phyloP scores from a whole-genome alignment of 2,113 vertebrate species.

The Apus apus region DNA sequence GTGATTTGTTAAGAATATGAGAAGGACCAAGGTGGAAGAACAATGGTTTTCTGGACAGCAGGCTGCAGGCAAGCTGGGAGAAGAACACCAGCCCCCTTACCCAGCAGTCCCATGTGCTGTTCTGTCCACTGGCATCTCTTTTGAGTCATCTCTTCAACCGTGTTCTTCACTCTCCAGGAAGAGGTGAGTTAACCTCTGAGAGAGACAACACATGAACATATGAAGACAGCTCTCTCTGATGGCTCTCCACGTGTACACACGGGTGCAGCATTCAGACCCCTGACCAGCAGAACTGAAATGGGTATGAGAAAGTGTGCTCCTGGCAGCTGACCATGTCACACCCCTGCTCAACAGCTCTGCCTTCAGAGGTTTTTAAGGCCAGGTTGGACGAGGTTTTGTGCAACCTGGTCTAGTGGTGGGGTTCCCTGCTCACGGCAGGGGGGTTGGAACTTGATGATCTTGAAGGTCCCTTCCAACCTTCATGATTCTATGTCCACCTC shows the following conservation, averaged over 20 bases:
- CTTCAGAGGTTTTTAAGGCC: not conserved
- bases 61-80: not conserved
- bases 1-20: not conserved
- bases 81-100: not conserved
- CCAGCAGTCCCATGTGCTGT: not conserved
- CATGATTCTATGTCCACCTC: not conserved
- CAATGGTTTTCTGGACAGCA: not conserved
- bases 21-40: not conserved
- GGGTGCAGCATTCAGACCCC: not conserved
- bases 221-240: not conserved
- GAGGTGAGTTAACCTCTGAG: not conserved
- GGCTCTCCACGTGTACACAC: rapidly evolving
- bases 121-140: not conserved
- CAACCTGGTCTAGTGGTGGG: too few relatives aligned
- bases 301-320: rapidly evolving
- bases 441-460: too few relatives aligned
- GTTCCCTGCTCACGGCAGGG: too few relatives aligned
- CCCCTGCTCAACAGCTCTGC: rapidly evolving
- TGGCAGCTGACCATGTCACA: rapidly evolving
- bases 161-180: not conserved
- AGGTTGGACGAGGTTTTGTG: too few relatives aligned
- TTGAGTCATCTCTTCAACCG: not conserved
- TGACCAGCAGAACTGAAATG: not conserved
- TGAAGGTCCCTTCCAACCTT: too few relatives aligned
- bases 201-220: not conserved